Evolutionary conservation across 2,797 vertebrate genomes (phyloP), one percentile per base, ranked within the genome.

Genomic region (Cercopithecus petaurista): DNA sequence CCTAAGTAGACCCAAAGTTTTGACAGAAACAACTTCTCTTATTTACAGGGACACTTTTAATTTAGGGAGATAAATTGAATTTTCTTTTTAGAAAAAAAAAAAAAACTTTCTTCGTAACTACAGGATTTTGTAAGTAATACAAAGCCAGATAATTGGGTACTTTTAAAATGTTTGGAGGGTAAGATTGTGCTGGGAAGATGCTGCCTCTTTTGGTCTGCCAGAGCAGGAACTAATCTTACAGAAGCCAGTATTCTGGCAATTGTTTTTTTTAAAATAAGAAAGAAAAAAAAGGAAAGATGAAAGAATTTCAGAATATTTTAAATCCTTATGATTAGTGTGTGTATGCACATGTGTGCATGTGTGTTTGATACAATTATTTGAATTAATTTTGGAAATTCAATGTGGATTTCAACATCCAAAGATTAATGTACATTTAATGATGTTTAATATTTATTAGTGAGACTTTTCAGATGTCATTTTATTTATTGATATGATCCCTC

Each of bases 51-150:
- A 75, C n/a, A 88, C 77, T 95, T 97, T 93, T 41, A 73, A 59
- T 94, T 15, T 22, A 79, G 41, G 83, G n/a, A 94, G 43, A 89
- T 87, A 81, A 95, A 77, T 26, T n/a, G 41, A 24, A 46, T 82
- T 75, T 76, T 50, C 48, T 50, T 50, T 17, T 50, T 50, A 50
- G 48, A 5, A 50, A 91, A 88, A 83, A 76, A 96, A 83, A 94
- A 50, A 64, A 4, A 67, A 4, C 15, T 90, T 50, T 96, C 83
- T 96, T 59, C 17, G 67, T 86, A 92, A 88, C 28, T 30, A 12
- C 17, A 67, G 52, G 19, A 41, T 93, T 97, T 83, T 89, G 21
- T 93, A 91, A 97, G 43, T 82, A 80, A 90, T 73, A 94, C 80
- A 36, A 87, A 95, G 24, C 39, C 43, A 94, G 26, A 39, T 43